Evolutionary conservation across 2,113 vertebrate genomes (phyloP).

Genomic region (Gorsachius goisagi): DNA sequence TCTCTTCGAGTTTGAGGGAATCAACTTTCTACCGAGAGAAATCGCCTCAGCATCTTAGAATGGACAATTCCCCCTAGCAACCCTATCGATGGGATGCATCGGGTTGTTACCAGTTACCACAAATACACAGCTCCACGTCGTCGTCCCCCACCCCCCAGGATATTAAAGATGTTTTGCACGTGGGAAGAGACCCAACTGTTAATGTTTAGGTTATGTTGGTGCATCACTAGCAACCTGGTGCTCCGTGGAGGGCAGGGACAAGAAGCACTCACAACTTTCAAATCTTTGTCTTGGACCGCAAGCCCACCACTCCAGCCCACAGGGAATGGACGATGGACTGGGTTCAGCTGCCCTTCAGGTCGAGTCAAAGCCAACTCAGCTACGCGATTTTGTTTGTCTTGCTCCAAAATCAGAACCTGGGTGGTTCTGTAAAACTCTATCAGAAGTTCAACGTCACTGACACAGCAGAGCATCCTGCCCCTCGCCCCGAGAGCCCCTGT

Average conservation of each 20-base stretch:
- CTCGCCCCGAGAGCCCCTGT: background rate
- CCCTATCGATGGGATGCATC: accelerated
- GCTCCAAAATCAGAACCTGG: background rate
- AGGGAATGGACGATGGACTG: accelerated
- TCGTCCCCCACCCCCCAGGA: background rate
- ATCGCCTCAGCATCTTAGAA: background rate
- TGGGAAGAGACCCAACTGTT: background rate
- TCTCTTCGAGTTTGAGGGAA: background rate
- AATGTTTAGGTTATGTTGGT: background rate
- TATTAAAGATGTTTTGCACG: accelerated
- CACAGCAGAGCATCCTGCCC: accelerated
- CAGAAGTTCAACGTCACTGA: background rate
- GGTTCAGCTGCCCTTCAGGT: background rate
- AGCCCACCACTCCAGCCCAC: background rate
- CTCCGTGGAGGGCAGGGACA: background rate
- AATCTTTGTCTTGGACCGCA: background rate
- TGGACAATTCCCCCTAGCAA: background rate
- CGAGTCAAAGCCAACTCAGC: background rate
- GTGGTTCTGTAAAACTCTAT: background rate
- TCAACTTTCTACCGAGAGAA: background rate
- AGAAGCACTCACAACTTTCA: accelerated
- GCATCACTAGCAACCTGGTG: background rate
- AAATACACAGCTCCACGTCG: accelerated
- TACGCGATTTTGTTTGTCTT: background rate
- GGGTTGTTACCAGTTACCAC: background rate